phyloP scores from a whole-genome alignment of 2,888 invertebrate genomes.

The Rhingia campestris region DNA sequence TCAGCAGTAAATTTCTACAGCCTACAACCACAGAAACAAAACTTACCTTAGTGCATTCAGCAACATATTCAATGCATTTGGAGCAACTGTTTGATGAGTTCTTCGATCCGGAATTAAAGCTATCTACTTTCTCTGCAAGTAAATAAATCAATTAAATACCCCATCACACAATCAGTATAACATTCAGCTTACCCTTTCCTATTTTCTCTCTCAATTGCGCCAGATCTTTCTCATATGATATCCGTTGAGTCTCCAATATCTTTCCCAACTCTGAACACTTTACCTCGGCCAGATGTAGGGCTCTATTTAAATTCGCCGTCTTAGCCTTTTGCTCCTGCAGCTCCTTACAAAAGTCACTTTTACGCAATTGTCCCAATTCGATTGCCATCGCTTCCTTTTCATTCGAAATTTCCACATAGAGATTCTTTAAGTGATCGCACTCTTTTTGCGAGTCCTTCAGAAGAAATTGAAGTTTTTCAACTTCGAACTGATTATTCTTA shows the following conservation, averaged over 20 bases:
- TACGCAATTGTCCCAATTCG: constrained; percentile 85
- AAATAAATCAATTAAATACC: neutral
- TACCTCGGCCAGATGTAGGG: constrained; percentile 79
- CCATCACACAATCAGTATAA: neutral
- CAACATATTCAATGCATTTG: constrained; percentile 79
- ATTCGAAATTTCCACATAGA: constrained; percentile 85
- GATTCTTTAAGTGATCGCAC: constrained; percentile 84
- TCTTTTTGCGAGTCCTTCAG: constrained; percentile 84
- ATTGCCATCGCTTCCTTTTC: constrained; percentile 85
- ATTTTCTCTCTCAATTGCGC: constrained; percentile 77
- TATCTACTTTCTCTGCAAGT: constrained; percentile 73
- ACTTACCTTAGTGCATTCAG: constrained; percentile 80
- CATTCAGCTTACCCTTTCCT: constrained; percentile 76
- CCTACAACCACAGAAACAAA: neutral
- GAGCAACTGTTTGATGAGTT: constrained; percentile 76
- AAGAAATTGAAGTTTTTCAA: constrained; percentile 84
- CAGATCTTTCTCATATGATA: constrained; percentile 79
- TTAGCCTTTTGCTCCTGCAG: constrained; percentile 85
- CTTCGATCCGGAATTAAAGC: constrained; percentile 69
- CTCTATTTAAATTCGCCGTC: constrained; percentile 84
- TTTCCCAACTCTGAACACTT: constrained; percentile 81
- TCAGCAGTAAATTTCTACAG: too few species aligned
- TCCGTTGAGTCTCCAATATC: constrained; percentile 84
- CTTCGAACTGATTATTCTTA: constrained; percentile 79
- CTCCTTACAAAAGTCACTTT: constrained; percentile 83